Conservation (phyloP, 2,113 vertebrate species). For the Oceanodroma tethys region DNA sequence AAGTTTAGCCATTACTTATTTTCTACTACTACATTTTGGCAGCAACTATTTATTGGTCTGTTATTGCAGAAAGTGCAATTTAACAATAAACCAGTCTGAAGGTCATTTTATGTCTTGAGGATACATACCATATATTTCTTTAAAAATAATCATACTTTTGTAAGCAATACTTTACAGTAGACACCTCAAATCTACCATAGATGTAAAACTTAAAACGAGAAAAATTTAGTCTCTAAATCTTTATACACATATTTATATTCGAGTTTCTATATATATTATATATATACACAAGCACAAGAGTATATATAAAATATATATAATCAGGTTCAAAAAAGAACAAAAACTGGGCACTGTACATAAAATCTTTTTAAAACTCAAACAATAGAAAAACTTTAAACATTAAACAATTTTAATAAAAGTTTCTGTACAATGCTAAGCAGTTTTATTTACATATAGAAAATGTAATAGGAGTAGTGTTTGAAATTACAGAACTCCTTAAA, state of each 20-base stretch:
- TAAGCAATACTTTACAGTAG: conserved; percentile 86
- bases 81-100: conserved; percentile 83
- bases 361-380: conserved; percentile 86
- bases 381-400: conserved; percentile 95
- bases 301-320: conserved; percentile 88
- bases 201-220: conserved; percentile 84
- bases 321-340: conserved; percentile 81
- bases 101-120: conserved; percentile 79
- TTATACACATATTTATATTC: conserved; percentile 82
- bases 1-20: conserved; percentile 64
- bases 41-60: conserved; percentile 79
- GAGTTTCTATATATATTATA: conserved; percentile 84
- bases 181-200: conserved; percentile 84
- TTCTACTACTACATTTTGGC: conserved; percentile 75
- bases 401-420: conserved; percentile 92
- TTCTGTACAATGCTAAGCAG: conserved; percentile 96
- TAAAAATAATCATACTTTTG: conserved; percentile 84
- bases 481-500: conserved; percentile 98
- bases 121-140: conserved; percentile 85
- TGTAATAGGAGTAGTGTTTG: conserved; percentile 89
- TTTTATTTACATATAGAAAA: conserved; percentile 99
- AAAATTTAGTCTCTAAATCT: conserved; percentile 81
- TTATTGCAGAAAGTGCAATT: conserved; percentile 81
- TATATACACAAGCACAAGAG: conserved; percentile 78
- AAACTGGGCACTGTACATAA: conserved; percentile 83